Evolutionary conservation across 2,888 invertebrate genomes (phyloP).

Genomic region (Colostygia pectinataria): DNA sequence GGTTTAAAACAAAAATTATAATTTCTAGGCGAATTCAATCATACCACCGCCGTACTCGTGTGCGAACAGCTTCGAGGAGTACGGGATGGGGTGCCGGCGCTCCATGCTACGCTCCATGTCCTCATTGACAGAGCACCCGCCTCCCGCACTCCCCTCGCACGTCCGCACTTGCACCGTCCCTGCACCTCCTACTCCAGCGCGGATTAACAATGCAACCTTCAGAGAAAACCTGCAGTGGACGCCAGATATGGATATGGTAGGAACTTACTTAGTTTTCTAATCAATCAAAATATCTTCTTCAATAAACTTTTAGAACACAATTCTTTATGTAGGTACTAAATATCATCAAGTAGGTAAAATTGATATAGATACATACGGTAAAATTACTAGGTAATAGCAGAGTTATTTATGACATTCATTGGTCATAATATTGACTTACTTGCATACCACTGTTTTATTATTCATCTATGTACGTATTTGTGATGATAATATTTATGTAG

Average conservation of each 20-base stretch:
- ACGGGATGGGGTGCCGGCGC: conserved; percentile 74
- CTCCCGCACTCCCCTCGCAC: conserved; percentile 23
- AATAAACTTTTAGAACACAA: no score
- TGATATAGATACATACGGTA: no score
- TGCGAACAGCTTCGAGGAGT: conserved; percentile 87
- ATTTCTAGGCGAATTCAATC: conserved; percentile 87
- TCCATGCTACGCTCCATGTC: conserved; percentile 84
- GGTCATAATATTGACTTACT: no score
- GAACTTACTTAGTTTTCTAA: no score
- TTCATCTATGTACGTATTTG: no score
- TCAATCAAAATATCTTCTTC: no score
- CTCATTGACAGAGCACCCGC: conserved; percentile 72
- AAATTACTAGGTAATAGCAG: no score
- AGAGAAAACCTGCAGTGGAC: conserved; percentile 64
- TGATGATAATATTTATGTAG: no score
- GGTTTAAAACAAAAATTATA: conserved; percentile 6
- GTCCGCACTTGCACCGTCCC: conserved; percentile 22
- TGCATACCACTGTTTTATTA: no score
- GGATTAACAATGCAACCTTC: conserved; percentile 34
- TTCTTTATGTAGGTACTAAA: no score
- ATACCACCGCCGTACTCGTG: conserved; percentile 93
- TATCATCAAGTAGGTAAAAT: no score
- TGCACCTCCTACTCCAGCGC: conserved; percentile 29
- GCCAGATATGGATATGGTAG: conserved; percentile 14
- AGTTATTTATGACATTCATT: no score